Percentiles rank a stretch among this genome's conserved stretches.
These are phyloP conservation scores for Dromas ardeola DNA, from an alignment of 2,113 vertebrate genomes.

Conservation along the genomic window DNA sequence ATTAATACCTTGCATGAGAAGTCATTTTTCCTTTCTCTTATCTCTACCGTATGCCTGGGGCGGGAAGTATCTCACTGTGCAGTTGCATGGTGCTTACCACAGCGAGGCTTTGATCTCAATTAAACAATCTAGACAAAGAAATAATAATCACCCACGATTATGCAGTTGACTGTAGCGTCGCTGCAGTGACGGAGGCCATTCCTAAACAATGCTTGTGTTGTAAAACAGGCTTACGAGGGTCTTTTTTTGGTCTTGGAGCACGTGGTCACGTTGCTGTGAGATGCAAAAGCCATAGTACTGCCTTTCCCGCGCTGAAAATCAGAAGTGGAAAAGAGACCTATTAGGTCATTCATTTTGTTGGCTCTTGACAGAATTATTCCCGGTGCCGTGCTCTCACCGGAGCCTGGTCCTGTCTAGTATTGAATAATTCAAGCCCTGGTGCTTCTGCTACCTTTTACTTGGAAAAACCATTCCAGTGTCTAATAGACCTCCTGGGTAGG, in stretches of 20 bases:
- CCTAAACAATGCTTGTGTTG: neutral
- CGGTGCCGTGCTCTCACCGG: neutral
- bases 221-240: neutral
- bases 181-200: neutral
- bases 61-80: neutral
- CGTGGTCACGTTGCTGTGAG: rapidly evolving
- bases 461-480: conserved; percentile 28
- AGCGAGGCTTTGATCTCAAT: neutral
- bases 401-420: neutral
- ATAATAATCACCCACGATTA: neutral
- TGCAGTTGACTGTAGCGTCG: neutral
- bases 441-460: neutral
- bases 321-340: neutral
- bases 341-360: conserved; percentile 5
- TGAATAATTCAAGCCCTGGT: neutral
- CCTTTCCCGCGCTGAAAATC: neutral
- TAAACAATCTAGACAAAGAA: neutral
- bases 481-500: neutral
- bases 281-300: neutral
- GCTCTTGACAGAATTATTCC: neutral
- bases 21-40: neutral
- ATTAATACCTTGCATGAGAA: neutral
- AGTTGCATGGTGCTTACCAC: neutral
- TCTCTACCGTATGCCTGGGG: neutral
- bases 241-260: neutral